Evolutionary conservation across 2,888 invertebrate species (phyloP).

Genomic region (Sarcophaga caerulescens): DNA sequence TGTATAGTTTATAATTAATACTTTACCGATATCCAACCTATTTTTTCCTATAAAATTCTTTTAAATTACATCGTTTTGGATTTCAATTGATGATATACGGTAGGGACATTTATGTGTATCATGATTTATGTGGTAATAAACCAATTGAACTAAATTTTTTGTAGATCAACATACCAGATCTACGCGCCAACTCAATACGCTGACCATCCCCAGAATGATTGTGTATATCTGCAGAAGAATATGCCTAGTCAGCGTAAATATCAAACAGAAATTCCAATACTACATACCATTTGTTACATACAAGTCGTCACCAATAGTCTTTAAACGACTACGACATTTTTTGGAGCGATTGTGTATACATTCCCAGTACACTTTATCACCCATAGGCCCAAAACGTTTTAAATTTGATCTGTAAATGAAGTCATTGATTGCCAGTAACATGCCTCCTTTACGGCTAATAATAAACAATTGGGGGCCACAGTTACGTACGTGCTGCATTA

Average conservation of each 20-base stretch:
- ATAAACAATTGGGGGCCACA: conserved; percentile 79
- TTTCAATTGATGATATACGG: neutral
- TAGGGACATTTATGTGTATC: neutral
- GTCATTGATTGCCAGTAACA: conserved; percentile 79
- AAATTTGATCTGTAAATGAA: conserved; percentile 81
- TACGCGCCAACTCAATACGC: conserved; percentile 77
- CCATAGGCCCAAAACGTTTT: conserved; percentile 78
- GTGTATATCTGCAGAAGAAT: conserved; percentile 76
- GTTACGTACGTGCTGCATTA: conserved; percentile 76
- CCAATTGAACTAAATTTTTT: conserved; percentile 77
- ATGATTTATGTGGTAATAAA: conserved; percentile 39
- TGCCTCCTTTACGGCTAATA: conserved; percentile 80
- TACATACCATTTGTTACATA: conserved; percentile 79
- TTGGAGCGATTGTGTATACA: conserved; percentile 81
- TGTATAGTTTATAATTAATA: neutral
- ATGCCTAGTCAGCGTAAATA: neutral
- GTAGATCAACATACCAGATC: conserved; percentile 78
- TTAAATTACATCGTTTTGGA: neutral
- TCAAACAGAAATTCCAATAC: conserved; percentile 11
- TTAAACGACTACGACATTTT: conserved; percentile 80
- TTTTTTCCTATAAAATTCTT: neutral
- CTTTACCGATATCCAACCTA: neutral
- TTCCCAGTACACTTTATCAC: conserved; percentile 81
- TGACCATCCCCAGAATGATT: conserved; percentile 78
- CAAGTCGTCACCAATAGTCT: conserved; percentile 80